A percentile compares a stretch with the other conserved stretches of the same genome.
Conservation (phyloP, 2,797 vertebrate genomes). For the Hafferia zeledoni region DNA sequence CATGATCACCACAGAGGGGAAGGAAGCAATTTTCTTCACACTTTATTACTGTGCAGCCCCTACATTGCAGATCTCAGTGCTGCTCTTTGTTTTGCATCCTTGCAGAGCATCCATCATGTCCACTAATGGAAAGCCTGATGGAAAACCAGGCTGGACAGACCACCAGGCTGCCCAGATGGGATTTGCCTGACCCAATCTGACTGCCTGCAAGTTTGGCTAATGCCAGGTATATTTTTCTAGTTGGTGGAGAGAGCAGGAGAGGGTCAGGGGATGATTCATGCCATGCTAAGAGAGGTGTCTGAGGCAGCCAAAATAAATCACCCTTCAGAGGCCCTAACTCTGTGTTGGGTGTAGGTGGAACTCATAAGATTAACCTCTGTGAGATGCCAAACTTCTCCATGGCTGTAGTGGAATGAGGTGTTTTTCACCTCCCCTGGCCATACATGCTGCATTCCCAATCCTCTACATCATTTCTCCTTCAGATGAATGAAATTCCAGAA, state of each 20-base stretch:
- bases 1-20: not conserved
- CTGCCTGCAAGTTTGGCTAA: not conserved
- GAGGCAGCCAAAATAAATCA: not conserved
- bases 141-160: not conserved
- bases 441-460: not conserved
- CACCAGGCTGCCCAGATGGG: not conserved
- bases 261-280: not conserved
- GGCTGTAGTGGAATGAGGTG: not conserved
- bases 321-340: fast-evolving
- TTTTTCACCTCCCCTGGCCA: not conserved
- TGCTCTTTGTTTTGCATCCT: slow-evolving; percentile 4
- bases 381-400: not conserved
- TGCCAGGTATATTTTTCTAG: not conserved
- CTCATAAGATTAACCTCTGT: fast-evolving
- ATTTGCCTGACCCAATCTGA: not conserved
- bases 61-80: not conserved
- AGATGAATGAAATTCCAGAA: not conserved
- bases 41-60: not conserved
- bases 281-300: not conserved
- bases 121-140: not conserved
- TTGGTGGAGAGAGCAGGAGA: not conserved
- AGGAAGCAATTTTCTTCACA: slow-evolving; percentile 60
- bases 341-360: not conserved
- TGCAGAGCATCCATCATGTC: not conserved
- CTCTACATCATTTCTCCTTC: not conserved